Conservation (phyloP, 1,140 invertebrate species). For the Drosophila azteca region DNA sequence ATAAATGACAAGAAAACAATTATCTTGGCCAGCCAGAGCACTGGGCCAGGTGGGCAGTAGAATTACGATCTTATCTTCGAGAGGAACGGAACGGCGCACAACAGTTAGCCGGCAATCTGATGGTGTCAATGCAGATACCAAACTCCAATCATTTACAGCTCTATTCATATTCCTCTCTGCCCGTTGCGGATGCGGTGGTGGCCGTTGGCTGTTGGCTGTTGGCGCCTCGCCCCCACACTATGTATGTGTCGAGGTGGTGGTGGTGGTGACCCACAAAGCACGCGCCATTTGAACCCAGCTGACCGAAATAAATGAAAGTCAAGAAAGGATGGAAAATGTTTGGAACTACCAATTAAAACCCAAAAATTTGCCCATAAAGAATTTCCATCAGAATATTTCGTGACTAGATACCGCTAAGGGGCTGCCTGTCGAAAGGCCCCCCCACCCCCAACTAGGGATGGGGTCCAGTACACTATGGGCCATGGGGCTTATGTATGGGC, state of each 20-base stretch:
- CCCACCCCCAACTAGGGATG: background rate
- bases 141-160: conserved; percentile 25
- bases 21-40: conserved; percentile 11
- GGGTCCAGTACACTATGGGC: background rate
- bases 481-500: background rate
- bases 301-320: conserved; percentile 71
- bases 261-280: conserved; percentile 67
- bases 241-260: background rate
- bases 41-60: conserved; percentile 1
- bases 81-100: conserved; percentile 48
- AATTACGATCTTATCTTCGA: conserved; percentile 54
- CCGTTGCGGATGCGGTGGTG: background rate
- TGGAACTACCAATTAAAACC: conserved; percentile 47
- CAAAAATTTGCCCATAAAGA: conserved; percentile 41
- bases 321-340: conserved; percentile 36
- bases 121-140: conserved; percentile 62
- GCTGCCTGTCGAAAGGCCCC: background rate
- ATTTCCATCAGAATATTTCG: conserved; percentile 61
- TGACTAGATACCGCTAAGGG: conserved; percentile 21
- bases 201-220: background rate
- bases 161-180: no score
- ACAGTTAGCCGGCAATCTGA: conserved; percentile 69
- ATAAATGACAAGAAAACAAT: conserved; percentile 62
- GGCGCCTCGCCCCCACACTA: no score
- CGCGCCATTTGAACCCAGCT: conserved; percentile 73